Conservation (phyloP, 2,797 vertebrate species). For the Molossus alvarezi region DNA sequence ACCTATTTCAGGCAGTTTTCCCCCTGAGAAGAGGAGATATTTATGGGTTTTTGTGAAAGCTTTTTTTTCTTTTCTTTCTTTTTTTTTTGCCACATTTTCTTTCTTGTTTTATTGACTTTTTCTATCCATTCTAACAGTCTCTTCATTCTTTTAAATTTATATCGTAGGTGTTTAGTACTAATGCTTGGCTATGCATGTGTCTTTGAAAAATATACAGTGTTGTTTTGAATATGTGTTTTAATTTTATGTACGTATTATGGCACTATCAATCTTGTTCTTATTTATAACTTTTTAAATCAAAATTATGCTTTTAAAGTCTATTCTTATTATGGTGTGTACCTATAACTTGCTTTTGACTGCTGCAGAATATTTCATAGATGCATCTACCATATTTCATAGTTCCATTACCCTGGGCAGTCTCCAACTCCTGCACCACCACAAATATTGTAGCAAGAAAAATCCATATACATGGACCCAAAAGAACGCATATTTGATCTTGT, state of each 20-base stretch:
- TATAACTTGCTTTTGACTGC: neutral
- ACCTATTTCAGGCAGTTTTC: neutral
- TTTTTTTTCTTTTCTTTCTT: constrained; percentile 22
- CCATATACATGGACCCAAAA: neutral
- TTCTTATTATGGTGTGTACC: neutral
- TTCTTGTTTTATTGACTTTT: constrained; percentile 59
- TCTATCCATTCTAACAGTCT: neutral
- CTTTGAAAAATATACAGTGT: constrained; percentile 11
- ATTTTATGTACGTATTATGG: neutral
- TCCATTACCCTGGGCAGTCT: neutral
- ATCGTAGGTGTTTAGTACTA: neutral
- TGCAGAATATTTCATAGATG: neutral
- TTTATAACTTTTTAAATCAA: constrained; percentile 1
- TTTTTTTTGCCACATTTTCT: neutral
- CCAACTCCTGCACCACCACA: neutral
- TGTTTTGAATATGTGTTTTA: constrained; percentile 12
- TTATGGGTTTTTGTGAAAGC: neutral
- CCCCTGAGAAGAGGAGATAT: neutral
- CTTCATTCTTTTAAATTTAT: neutral
- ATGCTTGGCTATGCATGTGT: neutral
- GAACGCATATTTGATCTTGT: neutral
- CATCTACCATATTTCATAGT: neutral
- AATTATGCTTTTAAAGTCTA: constrained; percentile 24
- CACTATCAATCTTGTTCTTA: constrained; percentile 3
- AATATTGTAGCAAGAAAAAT: neutral